Percentiles rank a stretch among this genome's conserved stretches.
phyloP scores from a whole-genome alignment of 2,113 vertebrate genomes.

The Prionailurus viverrinus region DNA sequence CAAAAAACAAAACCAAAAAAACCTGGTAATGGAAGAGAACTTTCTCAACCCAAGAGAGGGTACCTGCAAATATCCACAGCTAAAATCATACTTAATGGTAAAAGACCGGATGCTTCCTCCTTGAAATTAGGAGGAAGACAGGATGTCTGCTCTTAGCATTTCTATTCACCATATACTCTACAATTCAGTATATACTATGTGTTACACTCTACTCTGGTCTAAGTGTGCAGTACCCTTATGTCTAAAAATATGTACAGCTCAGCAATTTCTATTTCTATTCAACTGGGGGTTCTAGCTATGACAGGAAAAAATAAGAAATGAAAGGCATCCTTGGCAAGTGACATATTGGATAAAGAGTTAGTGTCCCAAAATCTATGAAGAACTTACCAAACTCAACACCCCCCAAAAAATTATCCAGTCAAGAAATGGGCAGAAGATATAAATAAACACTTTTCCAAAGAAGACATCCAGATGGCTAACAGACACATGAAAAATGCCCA shows the following conservation, averaged over 20 bases:
- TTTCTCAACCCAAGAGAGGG: background rate
- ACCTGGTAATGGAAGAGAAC: background rate
- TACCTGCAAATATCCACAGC: background rate
- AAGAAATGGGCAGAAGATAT: too few species aligned
- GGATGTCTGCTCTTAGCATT: background rate
- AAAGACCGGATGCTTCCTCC: background rate
- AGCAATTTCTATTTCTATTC: background rate
- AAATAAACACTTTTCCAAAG: too few species aligned
- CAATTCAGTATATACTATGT: background rate
- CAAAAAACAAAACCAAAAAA: background rate
- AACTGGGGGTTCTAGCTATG: background rate
- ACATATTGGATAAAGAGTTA: too few species aligned
- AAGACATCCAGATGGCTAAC: too few species aligned
- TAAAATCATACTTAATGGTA: background rate
- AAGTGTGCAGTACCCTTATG: background rate
- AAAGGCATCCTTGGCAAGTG: too few species aligned
- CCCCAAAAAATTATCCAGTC: too few species aligned
- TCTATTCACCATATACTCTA: background rate
- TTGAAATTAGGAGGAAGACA: background rate
- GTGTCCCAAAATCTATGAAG: too few species aligned
- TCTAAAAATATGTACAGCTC: background rate
- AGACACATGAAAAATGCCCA: too few species aligned
- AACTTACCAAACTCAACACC: too few species aligned
- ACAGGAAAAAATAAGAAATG: background rate
- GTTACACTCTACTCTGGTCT: background rate